Conservation (phyloP, 2,113 vertebrate species). For the Manacus vitellinus region DNA sequence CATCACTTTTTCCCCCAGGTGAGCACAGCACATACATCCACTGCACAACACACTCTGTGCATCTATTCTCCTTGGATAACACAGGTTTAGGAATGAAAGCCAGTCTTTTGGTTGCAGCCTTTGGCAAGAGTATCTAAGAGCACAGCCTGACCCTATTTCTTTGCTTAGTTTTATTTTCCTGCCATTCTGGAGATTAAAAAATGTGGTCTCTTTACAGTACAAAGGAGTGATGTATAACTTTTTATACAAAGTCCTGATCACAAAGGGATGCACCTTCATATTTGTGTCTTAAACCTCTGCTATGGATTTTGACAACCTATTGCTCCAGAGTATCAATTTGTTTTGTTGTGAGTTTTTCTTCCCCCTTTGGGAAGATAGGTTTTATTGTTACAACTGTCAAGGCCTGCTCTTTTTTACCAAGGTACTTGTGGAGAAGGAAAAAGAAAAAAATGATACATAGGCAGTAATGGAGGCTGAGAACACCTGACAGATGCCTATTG, state of each 20-base stretch:
- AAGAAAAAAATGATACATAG: background rate
- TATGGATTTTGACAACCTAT: background rate
- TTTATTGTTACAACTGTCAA: conserved; percentile 8
- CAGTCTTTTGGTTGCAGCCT: background rate
- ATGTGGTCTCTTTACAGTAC: background rate
- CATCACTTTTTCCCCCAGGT: no score
- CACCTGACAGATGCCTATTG: background rate
- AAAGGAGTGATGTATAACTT: background rate
- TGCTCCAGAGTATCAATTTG: background rate
- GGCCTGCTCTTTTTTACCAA: background rate
- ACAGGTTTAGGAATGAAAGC: background rate
- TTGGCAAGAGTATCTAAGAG: background rate
- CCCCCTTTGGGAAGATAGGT: background rate
- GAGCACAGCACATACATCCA: background rate
- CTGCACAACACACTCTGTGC: background rate
- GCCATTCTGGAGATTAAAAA: background rate
- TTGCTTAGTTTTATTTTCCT: background rate
- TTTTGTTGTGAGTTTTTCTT: background rate
- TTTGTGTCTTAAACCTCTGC: background rate
- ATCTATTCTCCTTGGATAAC: background rate
- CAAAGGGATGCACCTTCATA: background rate
- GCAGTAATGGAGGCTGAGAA: background rate
- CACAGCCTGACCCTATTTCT: background rate
- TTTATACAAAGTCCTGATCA: background rate
- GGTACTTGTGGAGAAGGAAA: background rate